These are phyloP conservation scores for Epinephelus malabaricus DNA, from an alignment of 2,797 vertebrate species.

Conservation along the genomic window DNA sequence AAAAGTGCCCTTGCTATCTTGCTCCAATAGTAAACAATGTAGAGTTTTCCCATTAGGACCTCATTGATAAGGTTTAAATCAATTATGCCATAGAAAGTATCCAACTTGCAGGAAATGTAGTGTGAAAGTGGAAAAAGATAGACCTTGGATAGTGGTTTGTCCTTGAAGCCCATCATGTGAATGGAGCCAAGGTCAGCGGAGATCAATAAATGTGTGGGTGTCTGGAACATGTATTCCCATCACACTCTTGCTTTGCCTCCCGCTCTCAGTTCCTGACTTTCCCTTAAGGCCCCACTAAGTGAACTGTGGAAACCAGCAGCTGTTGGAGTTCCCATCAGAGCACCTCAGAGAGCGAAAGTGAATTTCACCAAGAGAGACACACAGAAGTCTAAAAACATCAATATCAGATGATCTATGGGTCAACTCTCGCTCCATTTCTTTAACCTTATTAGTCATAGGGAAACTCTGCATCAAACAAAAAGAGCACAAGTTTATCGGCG, in stretches of 20 bases:
- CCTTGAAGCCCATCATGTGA: constrained; percentile 59
- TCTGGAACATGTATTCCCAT: constrained; percentile 61
- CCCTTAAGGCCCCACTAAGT: constrained; percentile 56
- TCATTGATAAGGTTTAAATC: constrained; percentile 62
- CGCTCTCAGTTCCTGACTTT: constrained; percentile 42
- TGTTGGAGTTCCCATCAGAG: constrained; percentile 79
- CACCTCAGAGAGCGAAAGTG: constrained; percentile 55
- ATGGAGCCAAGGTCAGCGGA: constrained; percentile 66
- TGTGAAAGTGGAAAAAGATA: constrained; percentile 40
- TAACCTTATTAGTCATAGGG: constrained; percentile 26
- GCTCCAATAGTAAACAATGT: constrained; percentile 50
- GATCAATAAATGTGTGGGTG: constrained; percentile 73
- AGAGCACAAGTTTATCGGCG: not conserved
- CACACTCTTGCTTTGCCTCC: constrained; percentile 29
- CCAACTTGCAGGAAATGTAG: constrained; percentile 51
- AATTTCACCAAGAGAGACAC: constrained; percentile 42
- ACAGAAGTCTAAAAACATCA: constrained; percentile 56
- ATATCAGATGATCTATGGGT: constrained; percentile 65
- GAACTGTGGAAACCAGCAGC: constrained; percentile 74
- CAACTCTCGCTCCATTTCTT: constrained; percentile 19
- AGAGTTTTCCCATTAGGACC: constrained; percentile 52
- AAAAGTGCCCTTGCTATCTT: constrained; percentile 47
- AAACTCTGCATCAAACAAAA: not conserved
- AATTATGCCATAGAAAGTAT: constrained; percentile 47
- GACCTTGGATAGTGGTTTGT: constrained; percentile 30